phyloP scores from a whole-genome alignment of 2,888 invertebrate genomes.

The Drosophila paucipuncta region DNA sequence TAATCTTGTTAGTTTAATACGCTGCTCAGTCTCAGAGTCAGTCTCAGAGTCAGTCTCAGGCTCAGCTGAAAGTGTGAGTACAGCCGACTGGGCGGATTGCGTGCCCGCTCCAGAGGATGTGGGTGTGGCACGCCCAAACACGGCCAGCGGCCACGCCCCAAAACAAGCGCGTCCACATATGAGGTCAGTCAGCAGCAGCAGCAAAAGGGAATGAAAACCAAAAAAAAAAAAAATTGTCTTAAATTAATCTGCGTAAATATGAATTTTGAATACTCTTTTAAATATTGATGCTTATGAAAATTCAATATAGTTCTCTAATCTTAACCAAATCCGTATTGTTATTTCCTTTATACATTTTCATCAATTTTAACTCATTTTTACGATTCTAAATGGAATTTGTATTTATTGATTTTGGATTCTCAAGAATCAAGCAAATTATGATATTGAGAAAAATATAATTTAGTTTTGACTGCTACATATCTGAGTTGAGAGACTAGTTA shows the following conservation, averaged over 20 bases:
- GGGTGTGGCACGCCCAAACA: constrained; percentile 67
- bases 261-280: constrained; percentile 3
- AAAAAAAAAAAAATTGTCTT: constrained; percentile 20
- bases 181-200: constrained; percentile 45
- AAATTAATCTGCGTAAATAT: not conserved
- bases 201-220: constrained; percentile 13
- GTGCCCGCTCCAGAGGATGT: constrained; percentile 55
- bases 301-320: not conserved
- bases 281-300: not conserved
- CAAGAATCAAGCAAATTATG: not conserved
- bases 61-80: constrained; percentile 46
- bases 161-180: constrained; percentile 24
- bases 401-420: not conserved
- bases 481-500: not conserved
- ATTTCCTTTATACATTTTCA: too few relatives aligned
- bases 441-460: not conserved
- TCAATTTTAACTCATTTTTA: not conserved
- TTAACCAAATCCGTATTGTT: not conserved
- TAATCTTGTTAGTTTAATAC: constrained; percentile 80
- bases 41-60: constrained; percentile 20
- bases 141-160: constrained; percentile 62
- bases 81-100: constrained; percentile 50
- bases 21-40: constrained; percentile 30
- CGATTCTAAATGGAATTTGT: not conserved
- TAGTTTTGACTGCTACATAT: not conserved